Percentiles rank a stretch among this genome's conserved stretches.
Conservation (phyloP, 2,113 vertebrate genomes). For the Hyla sarda region DNA sequence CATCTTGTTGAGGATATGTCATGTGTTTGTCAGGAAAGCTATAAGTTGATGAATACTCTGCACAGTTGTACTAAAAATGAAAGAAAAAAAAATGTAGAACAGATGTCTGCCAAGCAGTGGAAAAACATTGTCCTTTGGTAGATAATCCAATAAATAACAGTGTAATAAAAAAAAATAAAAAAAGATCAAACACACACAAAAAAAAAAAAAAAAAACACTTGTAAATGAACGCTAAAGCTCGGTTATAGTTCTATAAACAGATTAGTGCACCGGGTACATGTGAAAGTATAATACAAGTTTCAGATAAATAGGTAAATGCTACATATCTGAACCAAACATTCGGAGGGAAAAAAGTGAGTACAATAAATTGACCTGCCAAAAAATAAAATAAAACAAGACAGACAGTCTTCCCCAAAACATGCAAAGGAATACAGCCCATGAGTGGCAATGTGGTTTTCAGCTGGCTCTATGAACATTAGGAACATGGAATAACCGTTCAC, state of each 20-base stretch:
- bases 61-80: neutral
- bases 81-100: neutral
- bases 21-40: neutral
- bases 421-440: no score
- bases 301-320: neutral
- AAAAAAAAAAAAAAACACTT: no score
- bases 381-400: neutral
- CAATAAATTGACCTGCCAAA: neutral
- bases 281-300: neutral
- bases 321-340: neutral
- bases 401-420: no score
- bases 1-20: neutral
- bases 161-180: neutral
- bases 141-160: neutral
- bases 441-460: no score
- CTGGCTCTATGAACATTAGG: no score
- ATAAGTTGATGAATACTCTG: neutral
- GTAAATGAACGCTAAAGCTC: neutral
- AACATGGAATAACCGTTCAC: neutral
- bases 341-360: neutral
- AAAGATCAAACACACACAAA: neutral
- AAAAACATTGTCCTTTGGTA: neutral
- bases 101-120: neutral
- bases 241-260: neutral
- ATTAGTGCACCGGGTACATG: neutral